Evolutionary conservation across 2,113 vertebrate genomes (phyloP), one percentile per base, ranked within the genome.

Genomic region (Esox niger): DNA sequence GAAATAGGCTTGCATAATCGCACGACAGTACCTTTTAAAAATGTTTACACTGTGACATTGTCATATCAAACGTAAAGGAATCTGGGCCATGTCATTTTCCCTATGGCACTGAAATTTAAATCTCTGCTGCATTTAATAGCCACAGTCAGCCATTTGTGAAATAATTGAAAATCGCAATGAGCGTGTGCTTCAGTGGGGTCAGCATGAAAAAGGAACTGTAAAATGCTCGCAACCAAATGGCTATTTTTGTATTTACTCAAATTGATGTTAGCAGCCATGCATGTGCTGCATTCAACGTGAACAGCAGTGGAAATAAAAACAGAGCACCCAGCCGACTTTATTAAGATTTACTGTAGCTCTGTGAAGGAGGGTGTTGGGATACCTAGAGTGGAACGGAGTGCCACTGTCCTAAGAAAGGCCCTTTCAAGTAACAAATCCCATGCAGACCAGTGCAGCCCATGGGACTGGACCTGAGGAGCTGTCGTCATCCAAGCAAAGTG

Each of bases 81-180:
- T 71, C 35, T 73, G n/a, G 69, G 60, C 71, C 55, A 66, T 69
- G 71, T 65, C 65, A 31, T 3, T 73, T 67, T 17, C 8, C 56
- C 61, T 58, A 13, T 62, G 61, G 66, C 47, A 11, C 56, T 31
- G 25, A 74, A 5, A 35, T n/a, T 73, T 27, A 73, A 74, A 77
- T 58, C 27, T 55, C 31, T n/a, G 15, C 46, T 27, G 25, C 17
- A 35, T 77, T 76, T 43, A 69, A 61, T 74, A 59, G 66, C 68
- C 47, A 69, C 70, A 38, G 55, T 69, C 33, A 52, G 62, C 38
- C 0, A 69, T 29, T 66, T 55, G 64, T 66, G n/a, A 70, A 75
- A 73, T 73, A 80, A 68, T 79, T 81, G 65, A 70, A 77, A 66
- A 66, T 71, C 38, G 55, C 52, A 79, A 73, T 75, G 63, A 70